Evolutionary conservation across 1,140 invertebrate species (phyloP).

Genomic region (Nephila pilipes): DNA sequence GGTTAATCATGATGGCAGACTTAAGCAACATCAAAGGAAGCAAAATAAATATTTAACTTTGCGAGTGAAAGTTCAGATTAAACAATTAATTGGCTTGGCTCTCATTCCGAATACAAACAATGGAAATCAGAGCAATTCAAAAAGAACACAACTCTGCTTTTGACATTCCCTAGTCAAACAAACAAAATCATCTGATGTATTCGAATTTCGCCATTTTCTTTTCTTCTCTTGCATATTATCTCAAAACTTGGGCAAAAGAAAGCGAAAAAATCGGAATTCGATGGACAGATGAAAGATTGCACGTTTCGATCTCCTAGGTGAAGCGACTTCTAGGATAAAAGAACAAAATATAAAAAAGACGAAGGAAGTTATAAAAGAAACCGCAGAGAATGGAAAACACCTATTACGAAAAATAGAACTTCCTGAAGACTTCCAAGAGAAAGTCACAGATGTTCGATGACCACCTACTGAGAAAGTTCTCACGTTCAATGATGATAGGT

Average conservation of each 20-base stretch:
- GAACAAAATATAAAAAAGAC: neutral
- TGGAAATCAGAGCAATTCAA: neutral
- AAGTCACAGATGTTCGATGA: conserved; percentile 46
- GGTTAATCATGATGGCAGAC: too few relatives aligned
- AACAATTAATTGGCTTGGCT: neutral
- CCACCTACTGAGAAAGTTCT: conserved; percentile 28
- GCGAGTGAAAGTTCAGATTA: neutral
- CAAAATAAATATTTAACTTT: too few relatives aligned
- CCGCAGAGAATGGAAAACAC: conserved; percentile 10
- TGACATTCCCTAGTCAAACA: neutral
- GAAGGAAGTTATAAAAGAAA: neutral
- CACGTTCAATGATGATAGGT: conserved; percentile 3
- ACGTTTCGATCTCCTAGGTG: conserved; percentile 11
- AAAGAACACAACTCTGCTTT: neutral
- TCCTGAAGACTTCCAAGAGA: conserved; percentile 3
- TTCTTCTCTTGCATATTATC: conserved; percentile 18
- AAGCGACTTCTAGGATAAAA: neutral
- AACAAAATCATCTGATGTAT: conserved; percentile 4
- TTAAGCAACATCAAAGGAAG: too few relatives aligned
- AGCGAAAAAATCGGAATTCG: conserved; percentile 49
- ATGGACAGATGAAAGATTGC: conserved; percentile 33
- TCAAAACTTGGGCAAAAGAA: conserved; percentile 12
- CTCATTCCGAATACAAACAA: neutral
- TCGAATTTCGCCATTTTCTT: neutral
- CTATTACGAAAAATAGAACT: conserved; percentile 48